Evolutionary conservation across 2,113 vertebrate species (phyloP).

Genomic region (Bos javanicus): DNA sequence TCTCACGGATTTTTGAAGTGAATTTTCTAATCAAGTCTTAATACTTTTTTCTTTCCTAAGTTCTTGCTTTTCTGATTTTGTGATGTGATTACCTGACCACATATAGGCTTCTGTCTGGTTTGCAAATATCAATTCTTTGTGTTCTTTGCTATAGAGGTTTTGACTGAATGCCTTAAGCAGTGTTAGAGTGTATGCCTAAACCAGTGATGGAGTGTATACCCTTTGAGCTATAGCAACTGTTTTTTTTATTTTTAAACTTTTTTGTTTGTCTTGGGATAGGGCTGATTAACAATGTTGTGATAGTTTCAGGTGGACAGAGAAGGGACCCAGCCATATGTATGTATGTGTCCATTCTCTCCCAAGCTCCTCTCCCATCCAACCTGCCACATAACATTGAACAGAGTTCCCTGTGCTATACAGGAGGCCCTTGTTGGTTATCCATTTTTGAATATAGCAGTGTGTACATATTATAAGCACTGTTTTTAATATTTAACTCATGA

Average conservation of each 20-base stretch:
- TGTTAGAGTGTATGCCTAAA: background rate
- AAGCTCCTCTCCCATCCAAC: background rate
- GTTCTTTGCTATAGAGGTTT: slow-evolving; percentile 17
- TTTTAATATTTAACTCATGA: background rate
- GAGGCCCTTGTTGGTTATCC: background rate
- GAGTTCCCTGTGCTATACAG: background rate
- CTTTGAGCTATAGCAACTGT: background rate
- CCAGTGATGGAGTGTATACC: background rate
- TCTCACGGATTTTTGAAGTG: slow-evolving; percentile 61
- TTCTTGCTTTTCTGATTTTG: slow-evolving; percentile 30
- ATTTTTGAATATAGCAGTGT: background rate
- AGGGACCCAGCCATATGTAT: background rate
- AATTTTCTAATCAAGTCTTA: slow-evolving; percentile 36
- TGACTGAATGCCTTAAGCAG: background rate
- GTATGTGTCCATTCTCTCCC: background rate
- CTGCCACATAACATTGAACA: background rate
- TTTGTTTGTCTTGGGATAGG: background rate
- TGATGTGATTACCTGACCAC: background rate
- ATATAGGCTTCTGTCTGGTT: background rate
- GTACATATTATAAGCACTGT: background rate
- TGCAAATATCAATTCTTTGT: background rate
- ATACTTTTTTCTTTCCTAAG: slow-evolving; percentile 37
- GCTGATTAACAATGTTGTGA: background rate
- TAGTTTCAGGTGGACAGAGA: background rate
- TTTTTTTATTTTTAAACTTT: background rate